Conservation (phyloP, 2,888 invertebrate genomes). For the Nebria salina region DNA sequence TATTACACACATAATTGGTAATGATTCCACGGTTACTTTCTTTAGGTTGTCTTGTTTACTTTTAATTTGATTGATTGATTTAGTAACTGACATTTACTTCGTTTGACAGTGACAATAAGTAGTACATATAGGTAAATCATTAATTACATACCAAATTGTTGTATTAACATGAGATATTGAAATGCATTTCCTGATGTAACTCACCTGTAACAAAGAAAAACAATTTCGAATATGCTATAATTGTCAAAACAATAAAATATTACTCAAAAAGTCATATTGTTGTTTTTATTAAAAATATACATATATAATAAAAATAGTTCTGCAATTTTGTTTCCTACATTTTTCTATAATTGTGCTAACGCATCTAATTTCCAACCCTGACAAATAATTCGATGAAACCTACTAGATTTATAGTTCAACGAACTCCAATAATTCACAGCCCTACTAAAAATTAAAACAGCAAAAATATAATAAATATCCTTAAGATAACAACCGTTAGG, state of each 20-base stretch:
- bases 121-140: neutral
- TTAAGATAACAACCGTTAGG: conserved; percentile 15
- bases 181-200: neutral
- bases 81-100: neutral
- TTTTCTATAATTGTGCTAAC: too few relatives aligned
- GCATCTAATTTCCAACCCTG: too few relatives aligned
- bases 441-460: neutral
- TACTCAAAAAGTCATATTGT: too few relatives aligned
- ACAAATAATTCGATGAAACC: neutral
- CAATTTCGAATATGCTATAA: too few relatives aligned
- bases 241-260: too few relatives aligned
- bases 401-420: neutral
- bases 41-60: neutral
- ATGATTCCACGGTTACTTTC: neutral
- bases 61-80: neutral
- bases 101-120: neutral
- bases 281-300: too few relatives aligned
- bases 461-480: neutral
- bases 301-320: too few relatives aligned
- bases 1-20: neutral
- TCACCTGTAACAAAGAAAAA: neutral
- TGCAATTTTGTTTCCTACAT: too few relatives aligned
- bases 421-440: neutral
- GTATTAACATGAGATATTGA: neutral
- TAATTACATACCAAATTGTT: neutral